Conservation (phyloP, 2,113 vertebrate genomes). For the Larimichthys polyactis region DNA sequence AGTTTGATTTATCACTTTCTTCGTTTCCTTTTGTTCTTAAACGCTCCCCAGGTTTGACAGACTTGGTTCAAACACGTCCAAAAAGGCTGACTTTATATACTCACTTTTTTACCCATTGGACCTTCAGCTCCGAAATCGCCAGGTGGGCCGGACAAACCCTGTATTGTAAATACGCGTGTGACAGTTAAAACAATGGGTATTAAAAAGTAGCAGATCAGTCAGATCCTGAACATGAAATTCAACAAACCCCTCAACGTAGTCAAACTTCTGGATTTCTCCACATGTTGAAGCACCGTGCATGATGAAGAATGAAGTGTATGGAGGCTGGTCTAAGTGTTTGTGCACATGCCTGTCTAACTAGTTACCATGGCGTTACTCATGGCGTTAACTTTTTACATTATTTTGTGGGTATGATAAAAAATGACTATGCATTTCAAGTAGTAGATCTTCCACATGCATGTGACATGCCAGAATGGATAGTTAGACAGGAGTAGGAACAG, state of each 20-base stretch:
- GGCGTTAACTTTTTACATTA: no score
- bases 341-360: no score
- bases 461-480: neutral
- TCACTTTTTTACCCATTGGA: slow-evolving; percentile 87
- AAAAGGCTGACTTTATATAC: slow-evolving; percentile 26
- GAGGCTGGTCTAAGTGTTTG: no score
- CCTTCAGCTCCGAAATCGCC: slow-evolving; percentile 91
- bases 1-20: neutral
- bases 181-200: neutral
- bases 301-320: no score
- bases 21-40: neutral
- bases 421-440: no score
- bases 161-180: slow-evolving; percentile 11
- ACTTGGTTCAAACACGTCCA: neutral
- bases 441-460: neutral
- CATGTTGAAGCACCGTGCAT: no score
- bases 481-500: neutral
- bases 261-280: no score
- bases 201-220: neutral
- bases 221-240: neutral
- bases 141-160: slow-evolving; percentile 88
- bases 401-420: no score
- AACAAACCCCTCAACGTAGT: no score
- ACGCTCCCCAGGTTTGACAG: neutral
- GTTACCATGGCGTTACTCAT: no score